Evolutionary conservation across 2,113 vertebrate species (phyloP).

Genomic region (Zosterops lateralis): DNA sequence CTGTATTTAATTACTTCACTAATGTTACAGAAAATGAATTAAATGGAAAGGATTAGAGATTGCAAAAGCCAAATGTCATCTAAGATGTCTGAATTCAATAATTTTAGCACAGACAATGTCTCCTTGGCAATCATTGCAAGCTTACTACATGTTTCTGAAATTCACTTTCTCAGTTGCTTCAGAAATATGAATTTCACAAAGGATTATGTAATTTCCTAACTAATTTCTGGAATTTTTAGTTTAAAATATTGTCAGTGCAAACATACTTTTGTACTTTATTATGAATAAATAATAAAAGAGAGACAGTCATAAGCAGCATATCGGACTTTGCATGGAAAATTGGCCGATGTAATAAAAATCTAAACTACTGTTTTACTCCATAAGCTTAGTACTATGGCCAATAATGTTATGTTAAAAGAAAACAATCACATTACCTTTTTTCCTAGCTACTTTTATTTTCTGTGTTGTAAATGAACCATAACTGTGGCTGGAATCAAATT

Average conservation of each 20-base stretch:
- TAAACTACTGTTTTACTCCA: neutral
- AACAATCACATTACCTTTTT: neutral
- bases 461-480: neutral
- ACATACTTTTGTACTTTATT: neutral
- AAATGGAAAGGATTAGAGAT: neutral
- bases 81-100: neutral
- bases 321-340: neutral
- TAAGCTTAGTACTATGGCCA: neutral
- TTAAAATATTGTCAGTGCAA: neutral
- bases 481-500: neutral
- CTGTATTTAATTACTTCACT: neutral
- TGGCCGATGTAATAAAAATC: neutral
- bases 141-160: neutral
- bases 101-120: neutral
- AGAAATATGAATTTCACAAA: neutral
- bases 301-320: fast-evolving
- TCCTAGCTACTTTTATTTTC: neutral
- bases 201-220: neutral
- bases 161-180: neutral
- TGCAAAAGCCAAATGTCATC: neutral
- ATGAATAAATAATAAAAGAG: neutral
- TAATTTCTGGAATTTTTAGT: neutral
- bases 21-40: neutral
- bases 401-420: neutral
- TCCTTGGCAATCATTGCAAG: neutral